Percentiles rank a stretch among this genome's conserved stretches.
These are phyloP conservation scores for Microcebus ravelobensis DNA, from an alignment of 2,113 vertebrate species.

Conservation along the genomic window DNA sequence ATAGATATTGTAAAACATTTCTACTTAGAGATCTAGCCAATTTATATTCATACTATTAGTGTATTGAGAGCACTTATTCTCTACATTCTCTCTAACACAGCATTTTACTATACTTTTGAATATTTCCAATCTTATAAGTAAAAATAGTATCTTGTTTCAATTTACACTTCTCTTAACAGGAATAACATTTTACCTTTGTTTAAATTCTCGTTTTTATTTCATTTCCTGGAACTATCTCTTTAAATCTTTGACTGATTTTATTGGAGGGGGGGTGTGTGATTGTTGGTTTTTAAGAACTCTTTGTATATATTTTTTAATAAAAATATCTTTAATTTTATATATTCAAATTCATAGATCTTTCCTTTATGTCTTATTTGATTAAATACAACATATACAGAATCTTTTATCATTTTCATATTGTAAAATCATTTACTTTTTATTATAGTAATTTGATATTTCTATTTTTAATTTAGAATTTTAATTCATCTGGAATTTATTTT, in stretches of 20 bases:
- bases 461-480: neutral
- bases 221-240: neutral
- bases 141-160: neutral
- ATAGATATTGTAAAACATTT: neutral
- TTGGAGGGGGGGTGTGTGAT: no score
- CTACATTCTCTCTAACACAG: neutral
- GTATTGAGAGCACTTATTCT: neutral
- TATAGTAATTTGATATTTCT: neutral
- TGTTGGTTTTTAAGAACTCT: neutral
- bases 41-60: neutral
- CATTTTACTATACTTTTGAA: neutral
- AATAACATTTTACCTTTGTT: neutral
- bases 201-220: neutral
- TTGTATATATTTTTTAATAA: neutral
- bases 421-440: neutral
- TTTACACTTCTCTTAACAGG: neutral
- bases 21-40: neutral
- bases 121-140: neutral
- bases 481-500: neutral
- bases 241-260: neutral
- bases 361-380: neutral
- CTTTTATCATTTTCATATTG: neutral
- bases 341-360: neutral
- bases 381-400: neutral
- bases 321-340: neutral